Evolutionary conservation across 2,113 vertebrate genomes (phyloP), one percentile per base, ranked within the genome.

Genomic region (Chlorodrepanis virens): DNA sequence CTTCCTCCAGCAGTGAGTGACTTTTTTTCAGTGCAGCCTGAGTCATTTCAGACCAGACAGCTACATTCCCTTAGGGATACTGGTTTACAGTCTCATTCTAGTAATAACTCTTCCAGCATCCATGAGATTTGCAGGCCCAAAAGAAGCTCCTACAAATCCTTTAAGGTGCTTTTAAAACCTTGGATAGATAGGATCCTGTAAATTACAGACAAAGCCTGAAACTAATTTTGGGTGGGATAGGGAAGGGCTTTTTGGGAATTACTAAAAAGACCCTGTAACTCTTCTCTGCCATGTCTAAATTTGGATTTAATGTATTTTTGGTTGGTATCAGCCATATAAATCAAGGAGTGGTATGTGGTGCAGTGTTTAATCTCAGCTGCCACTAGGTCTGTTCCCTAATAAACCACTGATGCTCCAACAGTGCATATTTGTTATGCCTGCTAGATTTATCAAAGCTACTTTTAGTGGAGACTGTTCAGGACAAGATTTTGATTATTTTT

Each of bases 21-120:
- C 69, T 83, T 83, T 94, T 74, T 93, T 89, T 56, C 57, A 71
- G 45, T 42, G 44, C 45, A 75, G 83, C 86, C 90, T 95, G 90
- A 93, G 89, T 89, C 74, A 92, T 89, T 95, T 83, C 89, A 89
- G 90, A 92, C 69, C 44, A 86, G 91, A 89, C 87, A 90, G 61
- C 59, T 44, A 56, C 92, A 77, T 87, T 94, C 84, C 84, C 63
- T 81, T 29, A 82, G 80, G 95, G 91, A 65, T 47, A 57, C 57
- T 82, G 53, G 68, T 93, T 94, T 92, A 92, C 82, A 86, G 78
- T 74, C 85, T 91, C 67, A 16, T 47, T 84, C 84, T 94, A 65
- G 89, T 91, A 91, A 86, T 88, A 89, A 83, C 74, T 88, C 87
- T 71, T 45, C 52, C 35, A 78, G 25, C 76, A 86, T 93, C 85